Percentiles rank a stretch among this genome's conserved stretches.
These are phyloP conservation scores for Drosophila watanabei DNA, from an alignment of 1,140 invertebrate genomes.

Conservation along the genomic window DNA sequence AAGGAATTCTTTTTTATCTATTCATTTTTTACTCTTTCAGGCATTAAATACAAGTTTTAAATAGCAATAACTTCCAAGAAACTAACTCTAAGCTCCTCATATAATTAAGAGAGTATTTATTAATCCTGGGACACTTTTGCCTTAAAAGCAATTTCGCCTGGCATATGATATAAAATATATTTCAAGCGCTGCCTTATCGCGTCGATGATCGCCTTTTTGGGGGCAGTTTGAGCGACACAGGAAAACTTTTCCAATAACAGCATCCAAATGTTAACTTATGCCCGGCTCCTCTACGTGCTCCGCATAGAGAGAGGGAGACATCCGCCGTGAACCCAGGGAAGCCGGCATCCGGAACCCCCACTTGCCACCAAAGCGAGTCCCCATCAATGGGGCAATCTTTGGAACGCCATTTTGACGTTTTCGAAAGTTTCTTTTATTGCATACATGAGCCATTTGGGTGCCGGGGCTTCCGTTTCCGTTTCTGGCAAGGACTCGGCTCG, in stretches of 20 bases:
- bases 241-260: conserved; percentile 80
- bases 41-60: background rate
- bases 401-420: conserved; percentile 83
- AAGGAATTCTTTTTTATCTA: too few species aligned
- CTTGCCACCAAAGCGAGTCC: conserved; percentile 5
- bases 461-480: conserved; percentile 69
- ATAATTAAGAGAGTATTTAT: conserved; percentile 23
- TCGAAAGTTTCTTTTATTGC: conserved; percentile 85
- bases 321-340: conserved; percentile 27
- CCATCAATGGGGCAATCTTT: conserved; percentile 79
- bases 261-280: conserved; percentile 81
- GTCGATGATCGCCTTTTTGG: conserved; percentile 71
- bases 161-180: conserved; percentile 55
- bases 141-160: conserved; percentile 18
- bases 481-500: conserved; percentile 64
- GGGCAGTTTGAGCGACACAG: conserved; percentile 69
- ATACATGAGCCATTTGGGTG: conserved; percentile 84
- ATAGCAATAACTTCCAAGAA: background rate
- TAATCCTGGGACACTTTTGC: conserved; percentile 19
- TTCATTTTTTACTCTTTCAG: too few species aligned
- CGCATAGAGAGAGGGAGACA: conserved; percentile 34
- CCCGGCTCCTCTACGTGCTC: conserved; percentile 65
- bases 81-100: background rate
- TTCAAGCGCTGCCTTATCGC: conserved; percentile 58
- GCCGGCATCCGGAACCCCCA: background rate